A percentile compares a stretch with the other conserved stretches of the same genome.
phyloP scores from a whole-genome alignment of 1,140 invertebrate genomes.

The Agrilus planipennis region DNA sequence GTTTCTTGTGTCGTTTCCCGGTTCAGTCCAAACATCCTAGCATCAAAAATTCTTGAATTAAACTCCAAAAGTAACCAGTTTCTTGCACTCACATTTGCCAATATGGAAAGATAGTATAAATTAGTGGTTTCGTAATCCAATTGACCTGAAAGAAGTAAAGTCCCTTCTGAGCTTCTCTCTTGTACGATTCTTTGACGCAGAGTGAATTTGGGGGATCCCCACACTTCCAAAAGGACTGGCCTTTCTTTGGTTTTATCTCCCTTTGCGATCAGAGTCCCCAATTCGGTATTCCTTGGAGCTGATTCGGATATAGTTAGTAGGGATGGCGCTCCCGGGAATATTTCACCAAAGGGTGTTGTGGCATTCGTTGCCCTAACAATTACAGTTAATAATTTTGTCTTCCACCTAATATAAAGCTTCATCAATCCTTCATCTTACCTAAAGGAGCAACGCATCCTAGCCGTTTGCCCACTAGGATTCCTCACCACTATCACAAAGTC shows the following conservation, averaged over 20 bases:
- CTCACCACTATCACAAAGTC: constrained; percentile 66
- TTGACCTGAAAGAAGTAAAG: constrained; percentile 58
- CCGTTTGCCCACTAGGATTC: constrained; percentile 66
- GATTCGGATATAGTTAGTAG: constrained; percentile 68
- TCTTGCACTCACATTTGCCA: constrained; percentile 60
- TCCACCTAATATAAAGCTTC: too few relatives aligned
- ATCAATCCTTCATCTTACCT: too few relatives aligned
- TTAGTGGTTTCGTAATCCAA: constrained; percentile 77
- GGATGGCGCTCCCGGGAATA: constrained; percentile 72
- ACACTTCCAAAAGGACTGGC: constrained; percentile 64
- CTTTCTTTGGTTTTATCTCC: constrained; percentile 65
- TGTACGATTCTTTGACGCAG: constrained; percentile 63
- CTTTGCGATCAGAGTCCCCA: constrained; percentile 66
- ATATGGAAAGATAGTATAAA: constrained; percentile 68
- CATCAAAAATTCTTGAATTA: constrained; percentile 8
- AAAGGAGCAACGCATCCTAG: constrained; percentile 66
- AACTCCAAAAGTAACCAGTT: background rate
- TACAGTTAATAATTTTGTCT: too few relatives aligned
- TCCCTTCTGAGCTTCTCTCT: constrained; percentile 58
- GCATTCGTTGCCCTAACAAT: constrained; percentile 72
- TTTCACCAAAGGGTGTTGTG: constrained; percentile 60
- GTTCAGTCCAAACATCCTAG: constrained; percentile 74
- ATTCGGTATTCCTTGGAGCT: constrained; percentile 60
- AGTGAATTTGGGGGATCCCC: constrained; percentile 60
- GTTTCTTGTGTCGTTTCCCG: constrained; percentile 68